These are phyloP conservation scores for Drosophila affinis DNA, from an alignment of 2,888 invertebrate genomes.

Conservation along the genomic window DNA sequence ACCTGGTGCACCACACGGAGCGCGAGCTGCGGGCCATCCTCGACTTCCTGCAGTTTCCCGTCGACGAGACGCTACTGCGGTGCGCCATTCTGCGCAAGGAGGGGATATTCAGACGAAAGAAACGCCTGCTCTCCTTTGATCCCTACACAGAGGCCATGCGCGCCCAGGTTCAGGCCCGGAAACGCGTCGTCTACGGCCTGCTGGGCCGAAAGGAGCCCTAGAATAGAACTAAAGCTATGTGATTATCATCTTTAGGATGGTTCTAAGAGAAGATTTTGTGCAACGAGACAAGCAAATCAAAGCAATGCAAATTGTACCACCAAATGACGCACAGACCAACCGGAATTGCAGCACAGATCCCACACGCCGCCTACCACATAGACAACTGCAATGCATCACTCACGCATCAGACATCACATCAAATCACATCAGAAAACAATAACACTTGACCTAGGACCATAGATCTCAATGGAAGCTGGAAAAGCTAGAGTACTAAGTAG, in stretches of 20 bases:
- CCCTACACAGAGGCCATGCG: constrained; percentile 88
- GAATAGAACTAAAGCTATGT: constrained; percentile 27
- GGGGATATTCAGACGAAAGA: constrained; percentile 90
- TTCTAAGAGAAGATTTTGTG: constrained; percentile 6
- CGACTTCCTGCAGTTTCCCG: constrained; percentile 86
- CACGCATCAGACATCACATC: neutral
- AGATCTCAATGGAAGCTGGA: constrained; percentile 57
- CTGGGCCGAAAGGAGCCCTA: constrained; percentile 66
- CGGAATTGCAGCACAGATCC: constrained; percentile 13
- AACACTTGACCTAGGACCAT: constrained; percentile 43
- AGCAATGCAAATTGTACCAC: constrained; percentile 20
- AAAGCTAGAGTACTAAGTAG: constrained; percentile 26
- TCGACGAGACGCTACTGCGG: constrained; percentile 85
- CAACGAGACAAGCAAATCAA: constrained; percentile 13
- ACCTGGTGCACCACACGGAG: constrained; percentile 87
- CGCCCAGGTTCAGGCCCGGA: constrained; percentile 84
- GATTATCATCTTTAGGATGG: neutral
- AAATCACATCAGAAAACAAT: constrained; percentile 28
- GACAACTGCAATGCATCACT: constrained; percentile 5
- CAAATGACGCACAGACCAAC: constrained; percentile 35
- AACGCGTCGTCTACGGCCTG: constrained; percentile 85
- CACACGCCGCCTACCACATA: constrained; percentile 9
- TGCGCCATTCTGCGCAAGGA: constrained; percentile 87
- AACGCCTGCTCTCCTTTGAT: constrained; percentile 88
- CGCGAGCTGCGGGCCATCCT: constrained; percentile 86